Conservation (phyloP, 2,888 invertebrate species). For the Tanypteryx hageni region DNA sequence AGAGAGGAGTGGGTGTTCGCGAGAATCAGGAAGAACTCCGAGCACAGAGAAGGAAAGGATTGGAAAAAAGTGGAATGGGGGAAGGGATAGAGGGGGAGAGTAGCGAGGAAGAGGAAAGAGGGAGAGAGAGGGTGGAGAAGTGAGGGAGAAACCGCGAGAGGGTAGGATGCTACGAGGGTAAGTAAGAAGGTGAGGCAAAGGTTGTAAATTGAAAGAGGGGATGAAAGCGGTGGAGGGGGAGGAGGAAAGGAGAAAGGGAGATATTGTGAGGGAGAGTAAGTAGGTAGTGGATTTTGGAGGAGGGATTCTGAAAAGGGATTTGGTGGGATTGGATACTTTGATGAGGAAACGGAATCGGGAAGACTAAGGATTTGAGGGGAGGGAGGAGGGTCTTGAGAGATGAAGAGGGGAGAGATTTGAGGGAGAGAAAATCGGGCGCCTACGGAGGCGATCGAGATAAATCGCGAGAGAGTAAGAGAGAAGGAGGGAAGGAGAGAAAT, state of each 20-base stretch:
- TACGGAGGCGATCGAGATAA: too few species aligned
- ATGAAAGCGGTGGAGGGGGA: background rate
- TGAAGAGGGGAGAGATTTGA: background rate
- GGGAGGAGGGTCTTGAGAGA: background rate
- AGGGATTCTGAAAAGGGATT: background rate
- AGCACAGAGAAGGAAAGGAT: background rate
- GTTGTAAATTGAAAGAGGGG: background rate
- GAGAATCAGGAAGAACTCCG: too few species aligned
- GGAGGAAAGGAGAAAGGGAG: background rate
- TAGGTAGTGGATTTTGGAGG: background rate
- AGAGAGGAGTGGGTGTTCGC: too few species aligned
- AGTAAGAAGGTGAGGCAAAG: background rate
- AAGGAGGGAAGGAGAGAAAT: background rate
- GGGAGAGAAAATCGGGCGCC: background rate
- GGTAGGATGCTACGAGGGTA: background rate
- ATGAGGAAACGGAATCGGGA: background rate
- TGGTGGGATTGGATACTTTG: too few species aligned
- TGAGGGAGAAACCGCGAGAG: background rate
- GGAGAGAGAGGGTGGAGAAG: background rate
- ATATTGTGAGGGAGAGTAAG: background rate
- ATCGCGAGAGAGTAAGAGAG: background rate
- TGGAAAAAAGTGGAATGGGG: background rate
- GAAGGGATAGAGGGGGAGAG: background rate
- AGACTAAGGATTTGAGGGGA: background rate
- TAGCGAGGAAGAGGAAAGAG: background rate